Base-by-base conservation (phyloP, 2,888 invertebrate genomes). In the Amblyteles armatorius region DNA sequence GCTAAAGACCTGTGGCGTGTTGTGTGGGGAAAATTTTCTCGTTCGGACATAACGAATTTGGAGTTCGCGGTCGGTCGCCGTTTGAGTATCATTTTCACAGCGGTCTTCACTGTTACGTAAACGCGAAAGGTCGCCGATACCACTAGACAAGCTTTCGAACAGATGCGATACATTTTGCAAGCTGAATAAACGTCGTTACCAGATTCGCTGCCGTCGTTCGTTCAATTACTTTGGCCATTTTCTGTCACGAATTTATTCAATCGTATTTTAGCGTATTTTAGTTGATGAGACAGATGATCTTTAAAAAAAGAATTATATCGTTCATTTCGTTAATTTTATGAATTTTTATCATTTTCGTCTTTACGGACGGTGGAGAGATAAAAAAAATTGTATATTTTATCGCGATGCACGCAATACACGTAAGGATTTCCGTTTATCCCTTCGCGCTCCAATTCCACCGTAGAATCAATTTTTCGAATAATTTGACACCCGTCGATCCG, bases 81-180 rank as follows among this genome's bases (percentile, higher is more conserved):
- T 57, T 57, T 57, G 57, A 22, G 57, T 22, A 57, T 57, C 26
- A 13, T 57, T 57, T 57, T 26, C 57, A 22, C 57, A 9, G 57
- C 11, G 57, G 11, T 22, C 19, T 22, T 22, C 57, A 5, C 29
- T 74, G 60, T 60, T 60, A 63, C 63, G 50, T 60, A 48, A 16
- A 48, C 26, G 48, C 11, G 13, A 74, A 48, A 48, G 73, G 60
- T 74, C 60, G 36, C 60, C 29, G 60, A 57, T 36, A 72, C 71
- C 52, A 22, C 6, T 63, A 74, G 63, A 63, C 60, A 44, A 60
- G 60, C 48, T 63, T 74, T 40, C 29, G 29, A 74, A 48, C 73
- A 29, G 19, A 57, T 22, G 11, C 11, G 22, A 57, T 57, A 22
- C 26, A 57, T 22, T 26, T 26, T 11, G 26, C 57, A 22, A 11